Evolutionary conservation across 2,888 invertebrate species (phyloP), one percentile per base, ranked within the genome.

Genomic region (Cerastis rubricosa): DNA sequence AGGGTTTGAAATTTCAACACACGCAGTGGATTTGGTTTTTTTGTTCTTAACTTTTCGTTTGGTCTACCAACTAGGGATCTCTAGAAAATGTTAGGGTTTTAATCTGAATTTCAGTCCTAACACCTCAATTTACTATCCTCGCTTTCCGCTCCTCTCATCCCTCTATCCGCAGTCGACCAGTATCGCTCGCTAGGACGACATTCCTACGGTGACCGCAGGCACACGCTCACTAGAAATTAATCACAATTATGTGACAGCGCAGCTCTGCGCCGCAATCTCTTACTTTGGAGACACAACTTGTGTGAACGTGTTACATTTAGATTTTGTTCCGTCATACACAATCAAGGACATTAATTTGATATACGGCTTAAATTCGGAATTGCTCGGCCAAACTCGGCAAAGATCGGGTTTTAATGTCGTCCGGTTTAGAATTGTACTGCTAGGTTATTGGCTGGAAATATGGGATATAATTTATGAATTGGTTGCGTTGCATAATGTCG

Each of bases 191-290:
- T 90, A 93, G 93, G 93, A 94, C 94, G 89, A 92, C 95, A 95
- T 95, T 95, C 95, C 95, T 87, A 86, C 83, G 88, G 90, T 93
- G 95, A 95, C 96, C 95, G 93, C 95, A 95, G 92, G 91, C 94
- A 95, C 95, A 95, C 95, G 95, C 94, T 93, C 93, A 90, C 92
- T 90, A 90, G 91, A 93, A 93, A 96, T 96, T 96, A 96, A 96
- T 96, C 96, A 96, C 95, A 96, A 96, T 96, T 95, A 96, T 94
- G 93, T 94, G 96, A 96, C 96, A 96, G 93, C 91, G 79, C 86
- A 87, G 88, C 90, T 90, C 89, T 80, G 87, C 89, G 90, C 89
- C 85, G 90, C 90, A 88, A 87, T 86, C 89, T 89, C 88, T 89
- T 87, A 89, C 89, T 89, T 86, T 82, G 78, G 87, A 89, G 87